phyloP scores from a whole-genome alignment of 2,888 invertebrate genomes.

The Tinea pellionella region DNA sequence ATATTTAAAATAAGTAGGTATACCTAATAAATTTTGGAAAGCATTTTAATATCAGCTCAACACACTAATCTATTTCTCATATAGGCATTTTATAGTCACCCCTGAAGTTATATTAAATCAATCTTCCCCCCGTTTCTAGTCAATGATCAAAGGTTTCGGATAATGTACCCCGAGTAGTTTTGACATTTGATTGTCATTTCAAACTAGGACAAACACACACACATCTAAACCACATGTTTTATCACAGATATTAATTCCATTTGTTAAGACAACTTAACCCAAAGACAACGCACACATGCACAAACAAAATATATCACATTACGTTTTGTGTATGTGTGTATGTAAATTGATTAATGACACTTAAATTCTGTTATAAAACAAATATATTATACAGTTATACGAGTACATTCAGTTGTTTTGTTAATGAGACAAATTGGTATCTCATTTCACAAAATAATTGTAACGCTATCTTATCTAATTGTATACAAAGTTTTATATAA shows the following conservation, averaged over 20 bases:
- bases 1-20: too few relatives aligned
- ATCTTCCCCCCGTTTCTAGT: neutral
- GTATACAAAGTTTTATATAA: neutral
- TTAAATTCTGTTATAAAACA: too few relatives aligned
- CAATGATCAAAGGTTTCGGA: neutral
- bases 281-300: neutral
- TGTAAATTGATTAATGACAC: neutral
- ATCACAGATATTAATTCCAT: neutral
- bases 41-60: too few relatives aligned
- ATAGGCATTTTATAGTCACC: neutral
- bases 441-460: neutral
- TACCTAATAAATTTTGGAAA: too few relatives aligned
- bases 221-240: neutral
- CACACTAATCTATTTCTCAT: too few relatives aligned
- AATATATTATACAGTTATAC: too few relatives aligned
- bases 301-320: neutral
- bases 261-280: neutral
- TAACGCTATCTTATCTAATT: neutral
- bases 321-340: neutral
- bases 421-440: neutral
- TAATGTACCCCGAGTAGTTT: neutral
- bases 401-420: neutral
- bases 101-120: slow-evolving; percentile 1
- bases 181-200: neutral
- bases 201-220: neutral